Percentiles rank a stretch among this genome's conserved stretches.
Evolutionary conservation across 2,888 invertebrate species (phyloP).

Genomic region (Eurytoma adleriae): DNA sequence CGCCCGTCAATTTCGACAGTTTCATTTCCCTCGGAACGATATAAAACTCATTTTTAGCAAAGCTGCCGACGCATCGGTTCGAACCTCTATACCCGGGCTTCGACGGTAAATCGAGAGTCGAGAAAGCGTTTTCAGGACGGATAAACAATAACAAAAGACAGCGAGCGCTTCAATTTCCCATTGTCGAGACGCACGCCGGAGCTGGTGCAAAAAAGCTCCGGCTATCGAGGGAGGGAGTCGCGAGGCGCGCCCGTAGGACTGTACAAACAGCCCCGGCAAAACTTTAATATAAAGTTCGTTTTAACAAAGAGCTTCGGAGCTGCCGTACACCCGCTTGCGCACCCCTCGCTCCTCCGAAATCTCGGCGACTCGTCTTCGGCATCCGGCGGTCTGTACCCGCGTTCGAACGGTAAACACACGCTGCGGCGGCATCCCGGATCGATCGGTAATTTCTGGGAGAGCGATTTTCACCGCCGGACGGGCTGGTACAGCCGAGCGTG

Average conservation of each 20-base stretch:
- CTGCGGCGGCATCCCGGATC: slow-evolving; percentile 13
- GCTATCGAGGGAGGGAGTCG: not conserved
- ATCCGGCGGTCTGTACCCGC: not conserved
- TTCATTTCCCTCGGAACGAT: no score
- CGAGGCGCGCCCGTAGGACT: not conserved
- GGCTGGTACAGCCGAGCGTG: not conserved
- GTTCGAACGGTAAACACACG: not conserved
- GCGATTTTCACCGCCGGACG: slow-evolving; percentile 29
- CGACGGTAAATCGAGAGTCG: no score
- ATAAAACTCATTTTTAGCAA: no score
- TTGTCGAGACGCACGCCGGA: no score
- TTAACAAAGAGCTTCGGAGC: slow-evolving; percentile 11
- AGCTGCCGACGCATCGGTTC: no score
- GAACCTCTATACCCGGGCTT: no score
- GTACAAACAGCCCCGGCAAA: slow-evolving; percentile 6
- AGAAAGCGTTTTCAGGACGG: no score
- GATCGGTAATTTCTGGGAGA: slow-evolving; percentile 37
- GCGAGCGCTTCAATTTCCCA: no score
- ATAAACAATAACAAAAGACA: no score
- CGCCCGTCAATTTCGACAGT: no score
- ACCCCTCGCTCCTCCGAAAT: slow-evolving; percentile 10
- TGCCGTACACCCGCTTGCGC: not conserved
- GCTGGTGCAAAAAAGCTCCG: not conserved
- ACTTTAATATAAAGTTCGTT: slow-evolving; percentile 29
- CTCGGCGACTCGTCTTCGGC: slow-evolving; percentile 27